These are phyloP conservation scores for Tympanuchus pallidicinctus DNA, from an alignment of 2,113 vertebrate genomes.

Conservation along the genomic window DNA sequence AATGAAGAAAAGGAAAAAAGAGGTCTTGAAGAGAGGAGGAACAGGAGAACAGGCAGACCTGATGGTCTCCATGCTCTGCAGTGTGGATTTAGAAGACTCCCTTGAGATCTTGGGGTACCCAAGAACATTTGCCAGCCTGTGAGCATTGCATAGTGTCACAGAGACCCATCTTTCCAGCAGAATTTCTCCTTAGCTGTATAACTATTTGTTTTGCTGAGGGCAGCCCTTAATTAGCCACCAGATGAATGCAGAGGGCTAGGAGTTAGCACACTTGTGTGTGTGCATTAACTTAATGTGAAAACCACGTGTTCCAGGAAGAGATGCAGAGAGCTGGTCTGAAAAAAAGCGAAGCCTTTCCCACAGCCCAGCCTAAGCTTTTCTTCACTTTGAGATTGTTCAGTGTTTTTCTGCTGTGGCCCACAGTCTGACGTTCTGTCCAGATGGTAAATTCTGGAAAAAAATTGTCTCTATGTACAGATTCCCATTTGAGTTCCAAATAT, in stretches of 20 bases:
- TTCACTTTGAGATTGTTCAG: not conserved
- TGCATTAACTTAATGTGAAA: not conserved
- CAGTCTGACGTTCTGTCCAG: not conserved
- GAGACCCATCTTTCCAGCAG: not conserved
- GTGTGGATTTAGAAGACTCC: not conserved
- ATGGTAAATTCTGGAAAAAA: not conserved
- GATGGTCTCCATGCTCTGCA: not conserved
- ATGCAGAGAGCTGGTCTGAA: not conserved
- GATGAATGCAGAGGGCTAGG: not conserved
- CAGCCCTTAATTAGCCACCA: not conserved
- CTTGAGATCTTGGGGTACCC: not conserved
- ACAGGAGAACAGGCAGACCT: not conserved
- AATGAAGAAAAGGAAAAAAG: constrained; percentile 17
- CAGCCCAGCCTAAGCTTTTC: not conserved
- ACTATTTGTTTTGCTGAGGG: not conserved
- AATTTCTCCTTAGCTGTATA: not conserved
- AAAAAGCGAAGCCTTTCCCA: not conserved
- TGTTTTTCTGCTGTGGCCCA: not conserved
- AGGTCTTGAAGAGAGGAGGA: not conserved
- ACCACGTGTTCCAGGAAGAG: not conserved
- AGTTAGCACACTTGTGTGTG: not conserved
- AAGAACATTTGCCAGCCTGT: not conserved
- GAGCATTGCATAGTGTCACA: not conserved
- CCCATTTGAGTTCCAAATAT: not conserved
- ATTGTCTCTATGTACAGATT: not conserved